Conservation (phyloP, 1,140 invertebrate species). For the Drosophila arizonae region DNA sequence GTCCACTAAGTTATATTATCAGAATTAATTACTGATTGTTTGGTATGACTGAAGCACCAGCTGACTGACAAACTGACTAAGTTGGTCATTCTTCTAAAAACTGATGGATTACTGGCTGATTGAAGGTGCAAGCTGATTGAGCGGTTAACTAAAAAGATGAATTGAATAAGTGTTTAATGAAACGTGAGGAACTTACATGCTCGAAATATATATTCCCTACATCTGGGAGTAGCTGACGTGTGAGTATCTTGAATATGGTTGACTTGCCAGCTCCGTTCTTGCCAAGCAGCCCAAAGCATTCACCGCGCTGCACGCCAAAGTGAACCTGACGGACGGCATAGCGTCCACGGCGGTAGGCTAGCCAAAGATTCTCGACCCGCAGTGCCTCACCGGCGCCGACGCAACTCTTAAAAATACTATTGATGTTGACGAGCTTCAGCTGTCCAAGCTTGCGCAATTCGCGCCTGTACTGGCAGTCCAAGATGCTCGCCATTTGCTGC, state of each 20-base stretch:
- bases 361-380: constrained; percentile 72
- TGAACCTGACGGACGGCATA: constrained; percentile 77
- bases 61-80: too few relatives aligned
- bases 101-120: too few relatives aligned
- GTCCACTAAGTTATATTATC: too few relatives aligned
- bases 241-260: constrained; percentile 89
- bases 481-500: constrained; percentile 35
- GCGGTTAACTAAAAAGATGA: too few relatives aligned
- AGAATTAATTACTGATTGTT: too few relatives aligned
- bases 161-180: too few relatives aligned
- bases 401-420: constrained; percentile 69
- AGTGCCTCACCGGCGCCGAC: constrained; percentile 57
- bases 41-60: too few relatives aligned
- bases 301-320: constrained; percentile 72
- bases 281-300: constrained; percentile 90
- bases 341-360: constrained; percentile 59
- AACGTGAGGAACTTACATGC: constrained; percentile 54
- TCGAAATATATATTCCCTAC: constrained; percentile 84
- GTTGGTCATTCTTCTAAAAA: too few relatives aligned
- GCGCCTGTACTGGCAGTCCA: constrained; percentile 49
- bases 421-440: constrained; percentile 58
- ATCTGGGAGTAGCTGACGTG: constrained; percentile 85
- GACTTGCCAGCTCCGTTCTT: constrained; percentile 90
- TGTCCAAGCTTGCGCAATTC: constrained; percentile 62
- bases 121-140: too few relatives aligned